These are phyloP conservation scores for Agraylea sexmaculata DNA, from an alignment of 1,140 invertebrate genomes.

Conservation along the genomic window DNA sequence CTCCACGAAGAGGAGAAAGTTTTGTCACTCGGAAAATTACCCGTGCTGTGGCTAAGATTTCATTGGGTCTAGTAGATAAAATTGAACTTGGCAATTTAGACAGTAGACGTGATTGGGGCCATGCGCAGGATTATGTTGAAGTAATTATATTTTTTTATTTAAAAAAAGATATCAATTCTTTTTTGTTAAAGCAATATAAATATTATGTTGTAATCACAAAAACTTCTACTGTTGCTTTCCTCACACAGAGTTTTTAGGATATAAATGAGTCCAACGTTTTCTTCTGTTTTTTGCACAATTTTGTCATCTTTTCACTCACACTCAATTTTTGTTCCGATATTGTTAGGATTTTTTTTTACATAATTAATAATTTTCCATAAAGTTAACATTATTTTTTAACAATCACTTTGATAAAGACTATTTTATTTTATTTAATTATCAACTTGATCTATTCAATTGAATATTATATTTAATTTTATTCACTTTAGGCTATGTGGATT, in stretches of 20 bases:
- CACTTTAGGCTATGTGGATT: constrained; percentile 91
- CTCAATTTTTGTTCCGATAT: too few relatives aligned
- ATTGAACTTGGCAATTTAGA: constrained; percentile 94
- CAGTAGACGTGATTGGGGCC: constrained; percentile 96
- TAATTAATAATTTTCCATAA: neutral
- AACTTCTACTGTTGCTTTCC: too few relatives aligned
- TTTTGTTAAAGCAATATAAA: constrained; percentile 1
- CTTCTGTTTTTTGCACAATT: too few relatives aligned
- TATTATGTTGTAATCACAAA: too few relatives aligned
- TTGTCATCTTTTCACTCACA: too few relatives aligned
- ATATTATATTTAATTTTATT: constrained; percentile 16
- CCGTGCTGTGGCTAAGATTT: constrained; percentile 92
- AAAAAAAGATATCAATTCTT: neutral
- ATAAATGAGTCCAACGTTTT: too few relatives aligned
- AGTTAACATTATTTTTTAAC: neutral
- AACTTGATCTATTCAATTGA: constrained; percentile 8
- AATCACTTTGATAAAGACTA: neutral
- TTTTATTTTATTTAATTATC: neutral
- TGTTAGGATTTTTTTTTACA: neutral
- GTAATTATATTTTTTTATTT: constrained; percentile 36
- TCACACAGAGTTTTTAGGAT: too few relatives aligned
- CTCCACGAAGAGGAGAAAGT: constrained; percentile 92
- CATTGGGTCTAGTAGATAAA: constrained; percentile 71
- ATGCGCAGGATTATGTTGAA: constrained; percentile 97
- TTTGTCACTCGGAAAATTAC: constrained; percentile 99